Conservation (phyloP, 2,797 vertebrate species). For the Esox masquinongy region DNA sequence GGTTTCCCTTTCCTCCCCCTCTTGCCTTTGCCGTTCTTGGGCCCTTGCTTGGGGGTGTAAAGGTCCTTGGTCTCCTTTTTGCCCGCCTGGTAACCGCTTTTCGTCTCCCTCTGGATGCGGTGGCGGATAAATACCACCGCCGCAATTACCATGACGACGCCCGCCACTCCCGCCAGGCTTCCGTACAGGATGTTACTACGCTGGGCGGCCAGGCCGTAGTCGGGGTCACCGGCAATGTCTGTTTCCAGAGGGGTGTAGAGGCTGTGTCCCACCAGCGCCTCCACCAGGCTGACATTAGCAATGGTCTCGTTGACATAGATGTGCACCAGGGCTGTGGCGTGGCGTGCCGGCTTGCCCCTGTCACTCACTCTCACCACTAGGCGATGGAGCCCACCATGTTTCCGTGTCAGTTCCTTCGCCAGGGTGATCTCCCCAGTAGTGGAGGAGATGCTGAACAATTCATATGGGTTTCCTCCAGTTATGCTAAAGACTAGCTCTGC, state of each 20-base stretch:
- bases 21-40: conserved; percentile 89
- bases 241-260: conserved; percentile 94
- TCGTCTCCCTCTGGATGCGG: conserved; percentile 93
- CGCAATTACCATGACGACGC: conserved; percentile 91
- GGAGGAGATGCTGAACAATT: conserved; percentile 93
- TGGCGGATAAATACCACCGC: conserved; percentile 92
- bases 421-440: conserved; percentile 93
- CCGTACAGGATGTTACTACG: conserved; percentile 95
- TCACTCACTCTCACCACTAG: conserved; percentile 95
- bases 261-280: conserved; percentile 94
- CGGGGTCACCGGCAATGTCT: conserved; percentile 95
- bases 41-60: conserved; percentile 92
- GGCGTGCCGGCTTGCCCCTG: conserved; percentile 90
- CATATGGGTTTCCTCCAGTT: conserved; percentile 92
- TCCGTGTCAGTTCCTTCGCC: conserved; percentile 92
- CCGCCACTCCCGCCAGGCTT: conserved; percentile 93
- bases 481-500: conserved; percentile 93
- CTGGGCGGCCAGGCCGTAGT: conserved; percentile 90
- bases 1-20: conserved; percentile 93
- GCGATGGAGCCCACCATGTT: conserved; percentile 94
- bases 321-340: conserved; percentile 92
- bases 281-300: conserved; percentile 91
- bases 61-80: conserved; percentile 99
- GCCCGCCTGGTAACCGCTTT: conserved; percentile 96
- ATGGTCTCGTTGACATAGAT: conserved; percentile 97